Evolutionary conservation across 2,113 vertebrate genomes (phyloP).

Genomic region (Diglossa brunneiventris): DNA sequence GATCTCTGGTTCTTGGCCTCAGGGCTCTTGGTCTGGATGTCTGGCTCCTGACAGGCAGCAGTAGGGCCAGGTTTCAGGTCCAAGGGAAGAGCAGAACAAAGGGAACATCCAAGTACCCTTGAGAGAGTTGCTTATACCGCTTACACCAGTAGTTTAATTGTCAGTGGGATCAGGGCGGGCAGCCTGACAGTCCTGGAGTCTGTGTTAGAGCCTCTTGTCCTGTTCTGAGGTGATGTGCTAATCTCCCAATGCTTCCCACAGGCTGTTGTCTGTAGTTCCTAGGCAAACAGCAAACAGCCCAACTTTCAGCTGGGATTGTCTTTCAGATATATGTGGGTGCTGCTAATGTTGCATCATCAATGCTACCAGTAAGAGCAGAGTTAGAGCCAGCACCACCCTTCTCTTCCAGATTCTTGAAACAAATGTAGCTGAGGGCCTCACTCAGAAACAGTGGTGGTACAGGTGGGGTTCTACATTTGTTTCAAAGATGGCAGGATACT

Average conservation of each 20-base stretch:
- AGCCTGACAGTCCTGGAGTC: background rate
- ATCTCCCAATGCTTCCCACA: background rate
- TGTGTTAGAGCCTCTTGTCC: background rate
- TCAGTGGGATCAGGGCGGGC: background rate
- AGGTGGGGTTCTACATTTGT: accelerated
- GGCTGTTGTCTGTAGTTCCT: background rate
- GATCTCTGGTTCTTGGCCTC: background rate
- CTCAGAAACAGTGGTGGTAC: accelerated
- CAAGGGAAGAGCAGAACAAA: background rate
- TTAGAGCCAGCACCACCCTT: background rate
- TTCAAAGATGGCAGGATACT: background rate
- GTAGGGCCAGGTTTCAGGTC: background rate
- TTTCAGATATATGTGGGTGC: background rate
- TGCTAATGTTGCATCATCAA: background rate
- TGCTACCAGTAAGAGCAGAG: background rate
- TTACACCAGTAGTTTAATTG: background rate
- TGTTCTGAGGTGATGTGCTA: background rate
- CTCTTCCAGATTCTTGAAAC: background rate
- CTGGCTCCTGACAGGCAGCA: background rate
- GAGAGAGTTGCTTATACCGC: background rate
- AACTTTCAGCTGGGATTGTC: accelerated
- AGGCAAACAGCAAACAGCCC: background rate
- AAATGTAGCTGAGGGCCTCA: background rate
- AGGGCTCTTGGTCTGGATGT: background rate
- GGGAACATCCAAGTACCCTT: background rate